Evolutionary conservation across 2,888 invertebrate genomes (phyloP).

Genomic region (Oscheius myriophilus): DNA sequence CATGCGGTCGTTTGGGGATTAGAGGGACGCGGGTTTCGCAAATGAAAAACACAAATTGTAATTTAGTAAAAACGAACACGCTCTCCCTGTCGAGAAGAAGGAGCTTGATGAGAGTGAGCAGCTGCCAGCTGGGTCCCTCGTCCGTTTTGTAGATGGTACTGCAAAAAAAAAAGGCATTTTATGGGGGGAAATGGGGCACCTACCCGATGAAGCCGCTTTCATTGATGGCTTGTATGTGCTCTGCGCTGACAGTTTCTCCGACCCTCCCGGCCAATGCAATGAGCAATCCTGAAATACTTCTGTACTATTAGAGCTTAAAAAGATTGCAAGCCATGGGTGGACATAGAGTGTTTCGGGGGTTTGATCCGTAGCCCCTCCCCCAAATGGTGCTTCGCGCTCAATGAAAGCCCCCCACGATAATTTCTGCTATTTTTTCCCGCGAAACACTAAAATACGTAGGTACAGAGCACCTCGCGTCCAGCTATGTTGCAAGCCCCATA

Average conservation of each 20-base stretch:
- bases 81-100: conserved; percentile 48
- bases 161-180: not conserved
- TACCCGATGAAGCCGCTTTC: conserved; percentile 54
- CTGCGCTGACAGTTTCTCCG: conserved; percentile 42
- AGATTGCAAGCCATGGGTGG: not conserved
- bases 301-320: too few species aligned
- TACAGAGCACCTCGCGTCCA: too few species aligned
- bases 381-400: too few species aligned
- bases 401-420: too few species aligned
- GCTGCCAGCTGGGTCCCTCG: conserved; percentile 59
- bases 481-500: too few species aligned
- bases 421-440: too few species aligned
- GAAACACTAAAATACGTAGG: too few species aligned
- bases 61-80: conserved; percentile 35
- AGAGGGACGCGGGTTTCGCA: too few species aligned
- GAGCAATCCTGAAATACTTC: conserved; percentile 49
- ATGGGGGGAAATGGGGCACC: not conserved
- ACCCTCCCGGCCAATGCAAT: conserved; percentile 41
- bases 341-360: too few species aligned
- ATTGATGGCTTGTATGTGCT: conserved; percentile 45
- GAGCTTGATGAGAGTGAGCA: conserved; percentile 56
- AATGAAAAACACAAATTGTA: conserved; percentile 1
- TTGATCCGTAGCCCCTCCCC: too few species aligned
- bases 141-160: conserved; percentile 45
- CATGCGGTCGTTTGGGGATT: too few species aligned